Percentiles rank a stretch among this genome's conserved stretches.
phyloP scores from a whole-genome alignment of 2,797 vertebrate genomes.

The Sebastes flavidus region DNA sequence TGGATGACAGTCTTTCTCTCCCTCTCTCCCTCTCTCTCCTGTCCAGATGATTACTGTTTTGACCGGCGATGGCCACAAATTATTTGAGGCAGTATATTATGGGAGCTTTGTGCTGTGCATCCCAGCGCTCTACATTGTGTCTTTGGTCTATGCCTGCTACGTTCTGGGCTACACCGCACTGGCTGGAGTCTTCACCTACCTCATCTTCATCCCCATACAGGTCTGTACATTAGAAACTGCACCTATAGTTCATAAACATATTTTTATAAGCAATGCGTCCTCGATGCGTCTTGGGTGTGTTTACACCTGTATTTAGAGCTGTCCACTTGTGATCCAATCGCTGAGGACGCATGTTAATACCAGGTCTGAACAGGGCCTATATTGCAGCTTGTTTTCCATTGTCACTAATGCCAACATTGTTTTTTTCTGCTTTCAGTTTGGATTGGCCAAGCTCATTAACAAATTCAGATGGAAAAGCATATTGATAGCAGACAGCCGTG shows the following conservation, averaged over 20 bases:
- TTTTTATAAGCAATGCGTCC: background rate
- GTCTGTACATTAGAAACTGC: slow-evolving; percentile 53
- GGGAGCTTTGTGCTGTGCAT: slow-evolving; percentile 74
- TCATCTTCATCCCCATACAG: slow-evolving; percentile 84
- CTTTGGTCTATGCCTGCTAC: slow-evolving; percentile 74
- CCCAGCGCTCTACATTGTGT: slow-evolving; percentile 75
- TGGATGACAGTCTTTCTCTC: background rate
- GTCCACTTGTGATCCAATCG: no score
- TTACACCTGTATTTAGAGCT: no score
- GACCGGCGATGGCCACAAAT: slow-evolving; percentile 82
- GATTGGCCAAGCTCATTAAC: slow-evolving; percentile 79
- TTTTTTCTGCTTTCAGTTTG: slow-evolving; percentile 69
- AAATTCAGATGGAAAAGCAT: slow-evolving; percentile 73
- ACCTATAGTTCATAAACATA: background rate
- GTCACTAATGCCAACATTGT: background rate
- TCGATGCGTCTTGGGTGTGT: no score
- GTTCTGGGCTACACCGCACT: slow-evolving; percentile 85
- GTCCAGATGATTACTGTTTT: slow-evolving; percentile 85
- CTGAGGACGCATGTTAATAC: no score
- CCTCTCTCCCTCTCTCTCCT: slow-evolving; percentile 1
- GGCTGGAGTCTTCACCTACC: slow-evolving; percentile 75
- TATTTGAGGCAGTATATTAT: slow-evolving; percentile 84
- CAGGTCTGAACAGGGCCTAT: no score
- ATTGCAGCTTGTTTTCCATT: background rate
- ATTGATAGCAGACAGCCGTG: slow-evolving; percentile 77